Conservation (phyloP, 2,113 vertebrate species). For the Irena cyanogastra region DNA sequence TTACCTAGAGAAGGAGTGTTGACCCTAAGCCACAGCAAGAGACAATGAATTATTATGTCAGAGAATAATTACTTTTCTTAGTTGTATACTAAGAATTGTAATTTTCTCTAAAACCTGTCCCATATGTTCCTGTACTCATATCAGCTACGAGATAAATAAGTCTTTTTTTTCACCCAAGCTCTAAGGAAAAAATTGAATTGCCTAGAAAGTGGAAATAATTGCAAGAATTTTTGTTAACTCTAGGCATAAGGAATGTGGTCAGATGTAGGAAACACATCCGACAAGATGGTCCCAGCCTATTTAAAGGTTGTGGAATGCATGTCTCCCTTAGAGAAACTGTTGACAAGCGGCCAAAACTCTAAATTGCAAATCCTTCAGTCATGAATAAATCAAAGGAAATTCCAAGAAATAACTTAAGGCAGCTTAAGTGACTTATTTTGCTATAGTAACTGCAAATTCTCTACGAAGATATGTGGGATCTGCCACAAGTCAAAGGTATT, state of each 20-base stretch:
- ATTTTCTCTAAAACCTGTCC: not conserved
- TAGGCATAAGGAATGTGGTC: conserved; percentile 10
- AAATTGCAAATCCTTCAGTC: conserved; percentile 42
- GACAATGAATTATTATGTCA: not conserved
- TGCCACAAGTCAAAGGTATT: conserved; percentile 1
- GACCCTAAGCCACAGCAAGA: not conserved
- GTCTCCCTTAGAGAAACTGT: not conserved
- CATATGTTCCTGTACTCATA: not conserved
- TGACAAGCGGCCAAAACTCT: conserved; percentile 51
- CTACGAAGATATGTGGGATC: not conserved
- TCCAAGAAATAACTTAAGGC: conserved; percentile 44
- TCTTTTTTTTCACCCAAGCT: not conserved
- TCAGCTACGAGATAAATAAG: not conserved
- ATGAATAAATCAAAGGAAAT: conserved; percentile 62
- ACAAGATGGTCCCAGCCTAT: not conserved
- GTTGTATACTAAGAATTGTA: not conserved
- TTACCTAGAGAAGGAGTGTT: not conserved
- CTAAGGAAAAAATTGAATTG: not conserved
- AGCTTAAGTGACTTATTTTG: conserved; percentile 26
- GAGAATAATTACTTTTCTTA: not conserved
- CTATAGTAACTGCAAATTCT: conserved; percentile 32
- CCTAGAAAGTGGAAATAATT: not conserved
- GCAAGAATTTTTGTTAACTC: not conserved
- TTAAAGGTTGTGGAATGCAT: conserved; percentile 49
- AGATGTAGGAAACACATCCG: not conserved